Conservation (phyloP, 2,113 vertebrate species). For the Clinocottus analis region DNA sequence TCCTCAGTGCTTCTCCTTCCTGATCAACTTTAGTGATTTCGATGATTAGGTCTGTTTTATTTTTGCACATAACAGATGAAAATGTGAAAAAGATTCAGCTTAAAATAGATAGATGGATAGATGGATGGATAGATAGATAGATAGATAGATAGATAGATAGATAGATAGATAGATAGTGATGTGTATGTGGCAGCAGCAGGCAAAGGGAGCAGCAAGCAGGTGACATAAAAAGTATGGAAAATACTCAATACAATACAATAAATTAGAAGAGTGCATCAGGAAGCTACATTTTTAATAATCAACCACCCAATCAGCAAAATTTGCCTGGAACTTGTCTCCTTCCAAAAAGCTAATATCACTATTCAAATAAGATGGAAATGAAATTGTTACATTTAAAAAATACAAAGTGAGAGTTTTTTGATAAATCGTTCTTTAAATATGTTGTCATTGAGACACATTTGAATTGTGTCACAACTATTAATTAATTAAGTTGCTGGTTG, state of each 20-base stretch:
- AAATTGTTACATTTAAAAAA: background rate
- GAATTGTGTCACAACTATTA: background rate
- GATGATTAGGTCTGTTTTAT: background rate
- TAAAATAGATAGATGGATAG: background rate
- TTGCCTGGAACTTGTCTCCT: background rate
- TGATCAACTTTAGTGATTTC: background rate
- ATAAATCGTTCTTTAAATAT: no score
- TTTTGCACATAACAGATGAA: background rate
- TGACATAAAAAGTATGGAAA: no score
- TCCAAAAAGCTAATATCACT: background rate
- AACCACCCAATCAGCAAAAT: background rate
- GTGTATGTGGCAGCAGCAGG: no score
- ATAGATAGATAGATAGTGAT: no score
- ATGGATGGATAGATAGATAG: no score
- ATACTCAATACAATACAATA: no score
- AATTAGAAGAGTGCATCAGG: background rate
- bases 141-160: no score
- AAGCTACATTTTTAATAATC: background rate
- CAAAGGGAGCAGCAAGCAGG: no score
- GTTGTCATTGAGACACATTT: background rate
- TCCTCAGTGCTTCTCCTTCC: background rate
- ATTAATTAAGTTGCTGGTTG: background rate
- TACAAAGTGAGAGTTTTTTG: background rate
- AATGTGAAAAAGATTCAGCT: background rate
- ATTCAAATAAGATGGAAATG: background rate